Evolutionary conservation across 2,888 invertebrate species (phyloP).

Genomic region (Apotomis capreana): DNA sequence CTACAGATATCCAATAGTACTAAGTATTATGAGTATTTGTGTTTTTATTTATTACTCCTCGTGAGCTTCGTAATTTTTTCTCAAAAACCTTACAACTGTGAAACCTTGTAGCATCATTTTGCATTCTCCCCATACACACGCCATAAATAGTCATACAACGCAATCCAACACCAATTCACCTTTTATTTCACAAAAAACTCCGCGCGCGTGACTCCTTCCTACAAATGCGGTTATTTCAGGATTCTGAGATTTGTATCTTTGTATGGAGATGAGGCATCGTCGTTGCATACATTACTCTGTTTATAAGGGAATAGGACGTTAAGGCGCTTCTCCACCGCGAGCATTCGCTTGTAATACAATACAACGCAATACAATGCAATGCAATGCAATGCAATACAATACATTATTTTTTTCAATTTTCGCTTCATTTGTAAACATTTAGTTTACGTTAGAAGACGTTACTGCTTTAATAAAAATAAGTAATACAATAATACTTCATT

Average conservation of each 20-base stretch:
- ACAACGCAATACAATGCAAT: too few relatives aligned
- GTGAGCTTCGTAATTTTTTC: background rate
- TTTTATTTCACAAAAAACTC: slow-evolving; percentile 30
- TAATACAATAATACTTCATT: too few relatives aligned
- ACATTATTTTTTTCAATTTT: too few relatives aligned
- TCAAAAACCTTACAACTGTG: background rate
- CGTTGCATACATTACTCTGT: slow-evolving; percentile 34
- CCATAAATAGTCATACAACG: slow-evolving; percentile 8
- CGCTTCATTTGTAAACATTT: too few relatives aligned
- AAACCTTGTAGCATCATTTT: background rate
- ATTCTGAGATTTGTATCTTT: slow-evolving; percentile 39
- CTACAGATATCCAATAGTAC: too few relatives aligned
- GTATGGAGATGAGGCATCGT: slow-evolving; percentile 23
- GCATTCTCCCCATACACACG: background rate
- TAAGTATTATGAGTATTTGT: too few relatives aligned
- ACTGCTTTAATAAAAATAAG: too few relatives aligned
- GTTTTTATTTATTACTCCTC: too few relatives aligned
- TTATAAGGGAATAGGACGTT: background rate
- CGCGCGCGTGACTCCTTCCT: slow-evolving; percentile 22
- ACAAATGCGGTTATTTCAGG: slow-evolving; percentile 17
- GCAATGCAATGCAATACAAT: too few relatives aligned
- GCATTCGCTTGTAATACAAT: too few relatives aligned
- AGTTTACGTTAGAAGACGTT: too few relatives aligned
- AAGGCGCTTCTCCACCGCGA: too few relatives aligned
- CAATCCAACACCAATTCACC: slow-evolving; percentile 28